phyloP scores from a whole-genome alignment of 2,113 vertebrate species.

The Odocoileus hemionus region DNA sequence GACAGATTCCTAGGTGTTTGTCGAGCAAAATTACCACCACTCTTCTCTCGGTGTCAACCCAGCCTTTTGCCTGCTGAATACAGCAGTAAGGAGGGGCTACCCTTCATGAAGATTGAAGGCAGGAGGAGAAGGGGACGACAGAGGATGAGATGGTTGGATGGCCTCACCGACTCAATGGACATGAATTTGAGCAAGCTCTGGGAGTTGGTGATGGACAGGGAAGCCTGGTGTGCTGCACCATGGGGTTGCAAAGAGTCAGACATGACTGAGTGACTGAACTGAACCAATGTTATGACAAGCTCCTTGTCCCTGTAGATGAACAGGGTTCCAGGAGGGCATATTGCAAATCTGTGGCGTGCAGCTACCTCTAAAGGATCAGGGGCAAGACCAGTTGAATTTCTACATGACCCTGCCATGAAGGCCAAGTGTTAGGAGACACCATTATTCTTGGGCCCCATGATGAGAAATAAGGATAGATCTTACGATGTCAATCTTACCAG shows the following conservation, averaged over 20 bases:
- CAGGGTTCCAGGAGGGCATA: background rate
- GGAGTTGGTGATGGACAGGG: background rate
- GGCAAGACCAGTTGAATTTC: background rate
- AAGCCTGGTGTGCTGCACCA: background rate
- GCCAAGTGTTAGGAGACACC: background rate
- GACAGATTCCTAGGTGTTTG: background rate
- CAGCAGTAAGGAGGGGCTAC: background rate
- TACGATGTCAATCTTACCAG: background rate
- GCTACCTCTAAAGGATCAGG: background rate
- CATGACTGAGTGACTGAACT: background rate
- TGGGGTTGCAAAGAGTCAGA: background rate
- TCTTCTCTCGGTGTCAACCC: background rate
- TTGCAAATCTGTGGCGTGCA: background rate
- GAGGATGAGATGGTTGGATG: background rate
- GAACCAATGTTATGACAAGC: background rate
- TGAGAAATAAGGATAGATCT: conserved; percentile 18
- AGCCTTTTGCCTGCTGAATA: background rate
- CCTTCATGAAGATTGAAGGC: background rate
- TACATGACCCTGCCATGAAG: background rate
- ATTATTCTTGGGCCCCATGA: background rate
- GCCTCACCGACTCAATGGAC: background rate
- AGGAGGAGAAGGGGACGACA: background rate
- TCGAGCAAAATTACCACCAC: background rate
- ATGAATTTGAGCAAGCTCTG: background rate
- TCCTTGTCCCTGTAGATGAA: background rate